Evolutionary conservation across 2,888 invertebrate species (phyloP).

Genomic region (Girardia tigrina): DNA sequence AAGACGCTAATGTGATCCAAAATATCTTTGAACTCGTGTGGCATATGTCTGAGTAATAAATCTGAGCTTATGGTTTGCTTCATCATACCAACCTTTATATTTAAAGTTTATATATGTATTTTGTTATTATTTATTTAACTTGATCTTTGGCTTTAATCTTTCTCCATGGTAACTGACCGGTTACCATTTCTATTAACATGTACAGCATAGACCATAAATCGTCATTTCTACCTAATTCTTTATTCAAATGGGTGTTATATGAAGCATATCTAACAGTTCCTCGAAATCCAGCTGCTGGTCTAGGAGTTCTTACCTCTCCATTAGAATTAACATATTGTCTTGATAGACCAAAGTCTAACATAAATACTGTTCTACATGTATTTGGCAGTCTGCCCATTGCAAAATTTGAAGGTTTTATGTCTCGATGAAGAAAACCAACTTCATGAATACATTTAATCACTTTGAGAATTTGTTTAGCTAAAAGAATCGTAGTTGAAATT

Average conservation of each 20-base stretch:
- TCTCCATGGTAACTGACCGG: conserved; percentile 91
- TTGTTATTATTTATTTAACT: conserved; percentile 43
- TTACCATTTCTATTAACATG: conserved; percentile 96
- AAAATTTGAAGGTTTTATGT: conserved; percentile 98
- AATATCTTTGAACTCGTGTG: conserved; percentile 62
- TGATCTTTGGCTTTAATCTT: conserved; percentile 97
- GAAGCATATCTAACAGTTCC: conserved; percentile 93
- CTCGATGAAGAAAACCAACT: conserved; percentile 92
- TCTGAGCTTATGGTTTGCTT: conserved; percentile 93
- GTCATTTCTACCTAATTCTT: conserved; percentile 98
- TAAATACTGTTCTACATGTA: conserved; percentile 73
- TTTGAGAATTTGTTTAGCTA: conserved; percentile 84
- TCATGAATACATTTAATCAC: conserved; percentile 85
- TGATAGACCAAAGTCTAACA: conserved; percentile 96
- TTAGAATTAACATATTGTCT: conserved; percentile 85
- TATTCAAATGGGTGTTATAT: conserved; percentile 93
- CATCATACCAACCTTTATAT: conserved; percentile 63
- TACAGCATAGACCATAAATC: conserved; percentile 99
- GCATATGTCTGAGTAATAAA: conserved; percentile 47
- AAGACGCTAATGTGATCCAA: conserved; percentile 76
- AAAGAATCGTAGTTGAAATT: conserved; percentile 79
- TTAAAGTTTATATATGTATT: no score
- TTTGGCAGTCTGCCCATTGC: conserved; percentile 83
- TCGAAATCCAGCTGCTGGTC: conserved; percentile 91
- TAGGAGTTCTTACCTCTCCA: conserved; percentile 83